Evolutionary conservation across 2,888 invertebrate species (phyloP).

Genomic region (Stegana nigrithorax): DNA sequence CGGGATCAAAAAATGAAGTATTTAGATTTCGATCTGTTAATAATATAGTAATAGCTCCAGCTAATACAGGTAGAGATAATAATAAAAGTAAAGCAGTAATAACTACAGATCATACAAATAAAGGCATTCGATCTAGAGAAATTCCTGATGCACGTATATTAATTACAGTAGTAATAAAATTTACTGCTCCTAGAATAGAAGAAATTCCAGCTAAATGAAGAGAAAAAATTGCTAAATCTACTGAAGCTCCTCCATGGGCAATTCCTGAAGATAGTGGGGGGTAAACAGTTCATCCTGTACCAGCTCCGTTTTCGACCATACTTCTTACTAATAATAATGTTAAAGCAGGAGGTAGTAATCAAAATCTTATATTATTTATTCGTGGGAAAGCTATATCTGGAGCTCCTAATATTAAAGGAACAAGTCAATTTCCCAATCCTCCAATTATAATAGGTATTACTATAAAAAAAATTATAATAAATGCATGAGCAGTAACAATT

Average conservation of each 20-base stretch:
- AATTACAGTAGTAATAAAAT: slow-evolving; percentile 82
- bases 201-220: slow-evolving; percentile 80
- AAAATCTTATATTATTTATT: slow-evolving; percentile 88
- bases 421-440: slow-evolving; percentile 85
- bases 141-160: slow-evolving; percentile 76
- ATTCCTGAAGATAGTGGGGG: slow-evolving; percentile 76
- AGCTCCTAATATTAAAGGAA: slow-evolving; percentile 80
- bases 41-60: slow-evolving; percentile 83
- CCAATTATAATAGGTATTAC: too few relatives aligned
- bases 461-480: slow-evolving; percentile 86
- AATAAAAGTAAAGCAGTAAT: slow-evolving; percentile 76
- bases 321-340: slow-evolving; percentile 75
- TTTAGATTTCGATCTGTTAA: slow-evolving; percentile 84
- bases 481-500: slow-evolving; percentile 83
- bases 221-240: slow-evolving; percentile 83
- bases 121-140: slow-evolving; percentile 74
- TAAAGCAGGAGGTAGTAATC: slow-evolving; percentile 78
- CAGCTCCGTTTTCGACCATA: slow-evolving; percentile 77
- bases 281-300: slow-evolving; percentile 84
- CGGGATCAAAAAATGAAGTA: slow-evolving; percentile 84
- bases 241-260: slow-evolving; percentile 76
- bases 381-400: slow-evolving; percentile 87
- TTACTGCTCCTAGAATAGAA: slow-evolving; percentile 81
- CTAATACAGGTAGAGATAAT: slow-evolving; percentile 80
- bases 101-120: slow-evolving; percentile 81